These are phyloP conservation scores for Epinotia demarniana DNA, from an alignment of 2,888 invertebrate genomes.

Conservation along the genomic window DNA sequence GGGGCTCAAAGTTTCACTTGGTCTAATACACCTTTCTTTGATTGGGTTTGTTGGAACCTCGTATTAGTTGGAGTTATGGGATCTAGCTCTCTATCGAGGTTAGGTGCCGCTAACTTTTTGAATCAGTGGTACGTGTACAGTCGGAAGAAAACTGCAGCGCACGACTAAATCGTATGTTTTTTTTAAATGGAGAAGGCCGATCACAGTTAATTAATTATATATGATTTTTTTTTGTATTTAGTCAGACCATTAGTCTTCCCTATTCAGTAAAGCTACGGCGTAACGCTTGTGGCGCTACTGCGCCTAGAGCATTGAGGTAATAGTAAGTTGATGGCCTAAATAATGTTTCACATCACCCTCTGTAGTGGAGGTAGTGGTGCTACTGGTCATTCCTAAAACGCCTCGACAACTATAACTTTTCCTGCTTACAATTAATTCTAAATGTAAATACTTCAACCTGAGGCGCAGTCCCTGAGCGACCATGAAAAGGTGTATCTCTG, in stretches of 20 bases:
- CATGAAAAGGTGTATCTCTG: background rate
- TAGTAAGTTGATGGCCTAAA: no score
- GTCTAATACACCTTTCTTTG: conserved; percentile 34
- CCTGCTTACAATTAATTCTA: no score
- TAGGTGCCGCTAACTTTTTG: conserved; percentile 11
- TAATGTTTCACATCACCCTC: no score
- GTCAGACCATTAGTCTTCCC: background rate
- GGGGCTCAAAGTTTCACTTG: conserved; percentile 24
- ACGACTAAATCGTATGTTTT: background rate
- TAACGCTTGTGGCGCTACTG: no score
- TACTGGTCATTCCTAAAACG: no score
- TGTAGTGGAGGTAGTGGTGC: no score
- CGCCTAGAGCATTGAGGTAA: no score
- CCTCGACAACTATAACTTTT: no score
- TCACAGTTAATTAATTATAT: background rate
- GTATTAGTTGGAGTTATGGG: conserved; percentile 18
- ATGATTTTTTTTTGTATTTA: background rate
- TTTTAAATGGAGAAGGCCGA: background rate
- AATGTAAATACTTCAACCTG: background rate
- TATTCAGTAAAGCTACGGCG: background rate
- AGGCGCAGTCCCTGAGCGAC: background rate
- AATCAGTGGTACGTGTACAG: background rate
- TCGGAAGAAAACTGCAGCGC: background rate
- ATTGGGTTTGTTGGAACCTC: conserved; percentile 32
- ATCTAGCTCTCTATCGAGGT: background rate